phyloP scores from a whole-genome alignment of 2,113 vertebrate species.

The Phainopepla nitens region DNA sequence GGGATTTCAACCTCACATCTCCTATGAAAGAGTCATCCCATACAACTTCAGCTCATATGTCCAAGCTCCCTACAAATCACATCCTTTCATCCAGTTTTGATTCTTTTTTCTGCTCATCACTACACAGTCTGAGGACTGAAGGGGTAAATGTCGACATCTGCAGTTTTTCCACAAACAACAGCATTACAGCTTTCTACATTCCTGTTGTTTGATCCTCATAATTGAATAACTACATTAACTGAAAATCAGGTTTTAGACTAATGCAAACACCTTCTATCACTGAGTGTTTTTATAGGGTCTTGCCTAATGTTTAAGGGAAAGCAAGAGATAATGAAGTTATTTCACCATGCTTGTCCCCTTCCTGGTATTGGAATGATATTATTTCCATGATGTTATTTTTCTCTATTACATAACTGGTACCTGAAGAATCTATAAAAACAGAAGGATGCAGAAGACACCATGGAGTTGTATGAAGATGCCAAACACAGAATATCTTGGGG shows the following conservation, averaged over 20 bases:
- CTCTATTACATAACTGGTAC: not conserved
- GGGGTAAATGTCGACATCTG: not conserved
- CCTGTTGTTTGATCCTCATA: not conserved
- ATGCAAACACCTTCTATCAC: not conserved
- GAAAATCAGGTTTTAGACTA: not conserved
- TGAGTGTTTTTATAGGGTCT: not conserved
- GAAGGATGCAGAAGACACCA: not conserved
- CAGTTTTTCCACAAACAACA: not conserved
- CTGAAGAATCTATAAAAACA: not conserved
- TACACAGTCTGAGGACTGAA: fast-evolving
- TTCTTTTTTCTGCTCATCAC: not conserved
- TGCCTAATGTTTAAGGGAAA: not conserved
- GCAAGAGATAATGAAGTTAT: not conserved
- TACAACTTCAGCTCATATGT: not conserved
- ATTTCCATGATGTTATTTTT: not conserved
- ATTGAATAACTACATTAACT: not conserved
- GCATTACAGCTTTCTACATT: fast-evolving
- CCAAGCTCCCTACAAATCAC: not conserved
- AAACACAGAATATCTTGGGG: not conserved
- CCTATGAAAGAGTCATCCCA: not conserved
- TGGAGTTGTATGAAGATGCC: not conserved
- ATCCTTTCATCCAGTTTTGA: not conserved
- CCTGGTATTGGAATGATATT: not conserved
- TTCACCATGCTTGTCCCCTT: not conserved
- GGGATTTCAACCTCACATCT: not conserved